phyloP scores from a whole-genome alignment of 2,888 invertebrate species.

The Pristionchus fissidentatus region DNA sequence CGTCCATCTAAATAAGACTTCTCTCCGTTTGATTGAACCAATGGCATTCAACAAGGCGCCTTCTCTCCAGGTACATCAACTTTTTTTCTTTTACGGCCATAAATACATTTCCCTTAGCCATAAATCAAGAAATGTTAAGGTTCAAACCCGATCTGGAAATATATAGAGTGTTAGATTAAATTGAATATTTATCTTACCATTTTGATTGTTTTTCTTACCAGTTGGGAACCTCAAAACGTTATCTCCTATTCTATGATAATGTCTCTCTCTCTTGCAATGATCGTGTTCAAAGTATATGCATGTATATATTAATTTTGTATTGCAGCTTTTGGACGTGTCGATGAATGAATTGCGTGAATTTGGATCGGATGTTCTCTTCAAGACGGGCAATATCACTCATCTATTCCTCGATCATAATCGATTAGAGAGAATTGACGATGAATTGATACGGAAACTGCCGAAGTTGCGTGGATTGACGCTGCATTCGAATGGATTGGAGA shows the following conservation, averaged over 20 bases:
- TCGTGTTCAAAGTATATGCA: too few species aligned
- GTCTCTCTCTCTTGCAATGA: too few species aligned
- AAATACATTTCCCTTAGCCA: too few species aligned
- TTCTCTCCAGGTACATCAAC: slow-evolving; percentile 58
- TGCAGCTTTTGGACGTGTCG: slow-evolving; percentile 66
- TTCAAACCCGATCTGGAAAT: too few species aligned
- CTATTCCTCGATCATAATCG: slow-evolving; percentile 66
- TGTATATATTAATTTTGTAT: too few species aligned
- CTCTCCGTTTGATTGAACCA: slow-evolving; percentile 65
- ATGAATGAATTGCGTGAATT: slow-evolving; percentile 64
- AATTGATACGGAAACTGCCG: slow-evolving; percentile 63
- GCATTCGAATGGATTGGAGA: slow-evolving; percentile 64
- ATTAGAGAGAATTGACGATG: slow-evolving; percentile 54
- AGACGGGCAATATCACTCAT: slow-evolving; percentile 60
- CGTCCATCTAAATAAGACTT: slow-evolving; percentile 69
- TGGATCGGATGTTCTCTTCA: slow-evolving; percentile 63
- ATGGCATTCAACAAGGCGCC: slow-evolving; percentile 71
- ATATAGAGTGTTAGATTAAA: too few species aligned
- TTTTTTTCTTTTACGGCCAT: too few species aligned
- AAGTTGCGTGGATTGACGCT: slow-evolving; percentile 64
- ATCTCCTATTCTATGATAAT: too few species aligned
- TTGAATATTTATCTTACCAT: too few species aligned
- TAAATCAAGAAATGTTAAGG: too few species aligned
- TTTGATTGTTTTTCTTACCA: too few species aligned
- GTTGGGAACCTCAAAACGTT: too few species aligned